A percentile compares a stretch with the other conserved stretches of the same genome.
phyloP scores from a whole-genome alignment of 2,797 vertebrate genomes.

The Enteromius thamalakanensis region DNA sequence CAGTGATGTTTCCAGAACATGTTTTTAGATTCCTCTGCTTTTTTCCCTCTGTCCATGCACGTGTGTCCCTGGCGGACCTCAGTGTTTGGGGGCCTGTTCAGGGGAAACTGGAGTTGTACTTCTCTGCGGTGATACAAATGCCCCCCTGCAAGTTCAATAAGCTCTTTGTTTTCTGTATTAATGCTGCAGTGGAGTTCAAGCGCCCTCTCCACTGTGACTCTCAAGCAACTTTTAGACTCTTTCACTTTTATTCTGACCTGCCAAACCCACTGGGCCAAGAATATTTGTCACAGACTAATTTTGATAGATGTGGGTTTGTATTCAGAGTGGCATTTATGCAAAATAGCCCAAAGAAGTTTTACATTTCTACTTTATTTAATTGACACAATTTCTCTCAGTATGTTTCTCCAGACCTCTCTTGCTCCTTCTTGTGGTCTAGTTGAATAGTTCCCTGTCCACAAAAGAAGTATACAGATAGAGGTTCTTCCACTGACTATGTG shows the following conservation, averaged over 20 bases:
- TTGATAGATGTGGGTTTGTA: constrained; percentile 43
- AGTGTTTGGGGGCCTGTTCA: constrained; percentile 49
- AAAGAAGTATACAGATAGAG: background rate
- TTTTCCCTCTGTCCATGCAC: constrained; percentile 45
- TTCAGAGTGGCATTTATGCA: constrained; percentile 29
- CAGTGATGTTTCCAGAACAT: background rate
- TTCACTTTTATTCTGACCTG: constrained; percentile 31
- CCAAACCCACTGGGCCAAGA: constrained; percentile 35
- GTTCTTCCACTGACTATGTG: background rate
- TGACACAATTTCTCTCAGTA: background rate
- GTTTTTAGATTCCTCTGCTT: constrained; percentile 32
- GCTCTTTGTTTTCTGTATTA: constrained; percentile 63
- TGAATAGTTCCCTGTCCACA: background rate
- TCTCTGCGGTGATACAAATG: constrained; percentile 61
- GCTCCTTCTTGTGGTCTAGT: background rate
- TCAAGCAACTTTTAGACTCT: constrained; percentile 41
- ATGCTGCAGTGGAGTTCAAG: constrained; percentile 50
- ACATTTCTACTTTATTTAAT: background rate
- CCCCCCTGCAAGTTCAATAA: constrained; percentile 58
- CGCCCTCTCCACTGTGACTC: constrained; percentile 40
- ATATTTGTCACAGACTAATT: constrained; percentile 34
- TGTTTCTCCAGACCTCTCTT: background rate
- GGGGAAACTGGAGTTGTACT: constrained; percentile 54
- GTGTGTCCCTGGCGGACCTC: constrained; percentile 48
- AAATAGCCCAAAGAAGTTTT: background rate